Base-by-base conservation (phyloP, 2,113 vertebrate species). In the Zosterops lateralis region DNA sequence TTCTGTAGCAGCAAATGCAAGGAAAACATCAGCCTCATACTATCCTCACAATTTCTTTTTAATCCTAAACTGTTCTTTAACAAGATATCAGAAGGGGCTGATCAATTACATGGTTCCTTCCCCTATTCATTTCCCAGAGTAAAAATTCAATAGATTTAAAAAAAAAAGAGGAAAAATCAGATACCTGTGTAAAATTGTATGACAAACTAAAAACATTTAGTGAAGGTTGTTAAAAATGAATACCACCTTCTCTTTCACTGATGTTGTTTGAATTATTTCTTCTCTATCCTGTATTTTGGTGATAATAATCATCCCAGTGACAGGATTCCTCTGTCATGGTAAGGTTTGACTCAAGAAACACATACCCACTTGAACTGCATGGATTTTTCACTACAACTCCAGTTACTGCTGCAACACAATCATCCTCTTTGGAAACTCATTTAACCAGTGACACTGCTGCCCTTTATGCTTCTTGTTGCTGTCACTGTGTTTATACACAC, bases 331-430 rank as follows among this genome's bases (percentile, higher is more conserved):
- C 42, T 78, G 32, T 56, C 53, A 18, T 34, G 29, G 28, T 45
- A 57, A 45, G 29, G 8, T 7, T 90, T 79, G 19, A 28, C 42
- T 88, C 42, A 58, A 32, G 79, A 60, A 73, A 53, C 17, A 7
- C 11, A 20, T 20, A 58, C 4, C 8, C 0, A 0, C 22, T 45
- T 92, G 42, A 86, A 80, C 44, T 62, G 13, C 2, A 5, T 40
- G 11, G 45, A 21, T 34, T 73, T 45, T 45, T 83, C 47, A 34
- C 47, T 88, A 40, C 1, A 3, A 38, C 75, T 77, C 50, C 64
- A 72, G 21, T 72, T 76, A 21, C 40, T 80, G 40, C 72, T 73
- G n/a, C 36, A 73, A 21, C 24, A 76, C 44, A 65, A 12, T 14
- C 17, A 77, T 74, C 29, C 28, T 78, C 25, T 87, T 70, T 77